These are phyloP conservation scores for Cremastobaeus sp. DNA, from an alignment of 2,888 invertebrate genomes.

Conservation along the genomic window DNA sequence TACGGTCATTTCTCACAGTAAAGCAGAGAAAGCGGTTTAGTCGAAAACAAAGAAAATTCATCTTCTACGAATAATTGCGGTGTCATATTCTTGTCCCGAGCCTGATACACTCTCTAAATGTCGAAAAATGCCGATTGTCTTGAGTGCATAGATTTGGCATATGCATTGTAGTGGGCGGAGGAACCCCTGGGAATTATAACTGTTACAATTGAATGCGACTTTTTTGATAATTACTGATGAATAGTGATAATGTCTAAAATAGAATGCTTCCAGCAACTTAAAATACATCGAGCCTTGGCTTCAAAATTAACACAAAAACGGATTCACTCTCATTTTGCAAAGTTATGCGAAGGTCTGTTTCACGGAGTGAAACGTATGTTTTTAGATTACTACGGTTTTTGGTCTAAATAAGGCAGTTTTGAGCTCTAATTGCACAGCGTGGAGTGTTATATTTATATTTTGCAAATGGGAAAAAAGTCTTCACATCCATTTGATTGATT, in stretches of 20 bases:
- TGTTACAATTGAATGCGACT: conserved; percentile 3
- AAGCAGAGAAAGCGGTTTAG: conserved; percentile 19
- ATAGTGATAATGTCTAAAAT: conserved; percentile 12
- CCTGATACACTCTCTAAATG: no score
- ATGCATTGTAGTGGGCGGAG: no score
- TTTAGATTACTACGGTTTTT: conserved; percentile 14
- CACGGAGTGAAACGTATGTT: conserved; percentile 28
- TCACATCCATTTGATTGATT: no score
- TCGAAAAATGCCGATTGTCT: background rate
- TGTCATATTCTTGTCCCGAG: conserved; percentile 23
- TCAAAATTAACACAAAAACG: conserved; percentile 43
- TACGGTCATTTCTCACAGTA: background rate
- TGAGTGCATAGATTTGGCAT: no score
- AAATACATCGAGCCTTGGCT: conserved; percentile 35
- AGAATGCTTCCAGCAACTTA: conserved; percentile 22
- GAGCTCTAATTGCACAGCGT: no score
- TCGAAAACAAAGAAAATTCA: conserved; percentile 19
- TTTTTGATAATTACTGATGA: conserved; percentile 21
- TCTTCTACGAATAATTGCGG: conserved; percentile 14
- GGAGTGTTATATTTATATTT: no score
- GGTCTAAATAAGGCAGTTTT: conserved; percentile 34
- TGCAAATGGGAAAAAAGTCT: no score
- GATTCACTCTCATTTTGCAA: conserved; percentile 37
- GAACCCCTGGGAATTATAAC: no score
- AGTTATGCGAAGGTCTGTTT: conserved; percentile 48